A percentile compares a stretch with the other conserved stretches of the same genome.
phyloP scores from a whole-genome alignment of 2,888 invertebrate genomes.

The Calliscelio sp. region DNA sequence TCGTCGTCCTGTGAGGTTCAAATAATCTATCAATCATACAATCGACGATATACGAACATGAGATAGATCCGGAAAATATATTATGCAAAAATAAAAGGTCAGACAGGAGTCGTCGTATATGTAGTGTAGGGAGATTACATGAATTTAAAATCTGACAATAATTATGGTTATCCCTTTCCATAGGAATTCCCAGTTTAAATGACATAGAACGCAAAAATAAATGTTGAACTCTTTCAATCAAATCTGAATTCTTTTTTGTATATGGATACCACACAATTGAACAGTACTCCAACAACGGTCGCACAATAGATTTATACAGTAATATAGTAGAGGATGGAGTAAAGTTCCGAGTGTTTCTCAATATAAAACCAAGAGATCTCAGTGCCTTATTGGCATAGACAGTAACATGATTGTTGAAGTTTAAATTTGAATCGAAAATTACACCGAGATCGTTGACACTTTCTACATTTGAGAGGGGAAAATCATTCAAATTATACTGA shows the following conservation, averaged over 20 bases:
- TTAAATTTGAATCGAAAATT: no score
- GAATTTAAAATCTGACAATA: background rate
- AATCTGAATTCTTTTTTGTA: background rate
- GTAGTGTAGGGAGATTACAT: no score
- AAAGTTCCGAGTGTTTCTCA: background rate
- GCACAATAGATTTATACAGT: background rate
- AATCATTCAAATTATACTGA: background rate
- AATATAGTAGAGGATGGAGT: background rate
- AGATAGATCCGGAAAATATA: no score
- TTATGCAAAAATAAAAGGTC: no score
- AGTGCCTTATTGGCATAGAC: background rate
- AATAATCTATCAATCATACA: no score
- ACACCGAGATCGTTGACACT: background rate
- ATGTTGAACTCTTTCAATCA: background rate
- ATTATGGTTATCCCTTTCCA: background rate
- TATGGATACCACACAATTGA: background rate
- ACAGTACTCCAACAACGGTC: background rate
- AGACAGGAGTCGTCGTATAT: no score
- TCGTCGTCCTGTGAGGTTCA: no score
- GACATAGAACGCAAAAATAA: background rate
- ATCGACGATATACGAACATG: no score
- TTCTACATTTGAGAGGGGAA: background rate
- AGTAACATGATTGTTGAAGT: background rate
- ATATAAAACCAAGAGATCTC: background rate
- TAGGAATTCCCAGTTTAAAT: background rate